Evolutionary conservation across 2,797 vertebrate species (phyloP), one percentile per base, ranked within the genome.

Genomic region (Streptopelia turtur): DNA sequence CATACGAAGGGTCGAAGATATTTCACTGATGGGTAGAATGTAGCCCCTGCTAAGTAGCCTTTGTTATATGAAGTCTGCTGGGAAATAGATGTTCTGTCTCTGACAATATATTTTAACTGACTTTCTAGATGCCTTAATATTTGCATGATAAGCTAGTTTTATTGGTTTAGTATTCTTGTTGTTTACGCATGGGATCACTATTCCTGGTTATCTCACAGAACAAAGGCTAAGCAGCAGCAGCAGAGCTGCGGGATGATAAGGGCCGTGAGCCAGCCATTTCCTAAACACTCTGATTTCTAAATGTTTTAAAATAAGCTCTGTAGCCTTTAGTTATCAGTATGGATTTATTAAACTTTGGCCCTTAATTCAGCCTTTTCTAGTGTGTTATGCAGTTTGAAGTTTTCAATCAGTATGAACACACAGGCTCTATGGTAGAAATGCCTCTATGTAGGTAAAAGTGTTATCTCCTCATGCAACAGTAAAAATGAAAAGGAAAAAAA

Each of bases 111-210:
- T 98, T 98, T 98, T 98, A 98, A 98, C 98, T 98, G 98, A 98
- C 98, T 98, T 98, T 98, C 98, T 99, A 99, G 99, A 99, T 99
- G 99, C 99, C 99, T 99, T 99, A 99, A 99, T 99, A 99, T 99
- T 99, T 99, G 99, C 99, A 99, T 99, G 99, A 99, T 99, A 99
- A 98, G 98, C 98, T 98, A 98, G 98, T 98, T 98, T 98, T 99
- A 98, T 99, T 98, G 98, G 98, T 98, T 98, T 98, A 98, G 98
- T 98, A 98, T 98, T 98, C 98, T 98, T 98, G 98, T 98, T 98
- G 98, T 98, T 98, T 98, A 98, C 98, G 98, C 98, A 98, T 98
- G 98, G 98, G 98, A 98, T 98, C 98, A 98, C 98, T 98, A 98
- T 98, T 98, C 98, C 98, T 98, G 97, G 98, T 98, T 98, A 98